Conservation (phyloP, 1,140 invertebrate genomes). For the Diachasmimorpha longicaudata region DNA sequence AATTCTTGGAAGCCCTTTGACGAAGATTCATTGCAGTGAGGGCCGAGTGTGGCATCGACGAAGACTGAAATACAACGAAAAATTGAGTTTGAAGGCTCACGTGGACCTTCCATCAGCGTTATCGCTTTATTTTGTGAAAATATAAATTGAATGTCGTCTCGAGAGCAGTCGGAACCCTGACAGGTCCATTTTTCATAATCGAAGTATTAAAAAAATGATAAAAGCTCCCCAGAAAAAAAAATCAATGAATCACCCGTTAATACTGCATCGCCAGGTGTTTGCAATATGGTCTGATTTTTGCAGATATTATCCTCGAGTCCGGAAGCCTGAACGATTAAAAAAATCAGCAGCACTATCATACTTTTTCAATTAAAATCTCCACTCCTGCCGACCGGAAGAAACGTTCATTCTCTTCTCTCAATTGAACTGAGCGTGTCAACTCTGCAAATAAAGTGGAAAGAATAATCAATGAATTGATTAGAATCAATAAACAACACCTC, state of each 20-base stretch:
- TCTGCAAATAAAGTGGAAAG: background rate
- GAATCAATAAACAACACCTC: background rate
- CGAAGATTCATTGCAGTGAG: constrained; percentile 55
- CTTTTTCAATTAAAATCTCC: background rate
- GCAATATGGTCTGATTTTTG: constrained; percentile 33
- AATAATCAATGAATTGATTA: background rate
- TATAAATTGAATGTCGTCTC: too few species aligned
- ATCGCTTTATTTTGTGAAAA: background rate
- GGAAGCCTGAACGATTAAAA: constrained; percentile 3
- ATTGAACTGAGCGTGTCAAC: background rate
- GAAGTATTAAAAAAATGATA: too few species aligned
- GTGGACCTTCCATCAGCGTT: background rate
- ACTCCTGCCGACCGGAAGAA: background rate
- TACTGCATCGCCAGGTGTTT: constrained; percentile 50
- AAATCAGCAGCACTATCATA: constrained; percentile 11
- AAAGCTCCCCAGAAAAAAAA: too few species aligned
- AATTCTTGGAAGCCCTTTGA: constrained; percentile 53
- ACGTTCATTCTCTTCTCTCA: background rate
- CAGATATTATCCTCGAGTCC: constrained; percentile 19
- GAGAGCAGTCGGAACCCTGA: too few species aligned
- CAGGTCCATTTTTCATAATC: too few species aligned
- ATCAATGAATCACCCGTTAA: constrained; percentile 43
- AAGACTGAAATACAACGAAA: constrained; percentile 48
- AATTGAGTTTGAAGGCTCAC: background rate
- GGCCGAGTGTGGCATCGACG: constrained; percentile 55